Conservation (phyloP, 1,140 invertebrate species). For the Colletes gigas region DNA sequence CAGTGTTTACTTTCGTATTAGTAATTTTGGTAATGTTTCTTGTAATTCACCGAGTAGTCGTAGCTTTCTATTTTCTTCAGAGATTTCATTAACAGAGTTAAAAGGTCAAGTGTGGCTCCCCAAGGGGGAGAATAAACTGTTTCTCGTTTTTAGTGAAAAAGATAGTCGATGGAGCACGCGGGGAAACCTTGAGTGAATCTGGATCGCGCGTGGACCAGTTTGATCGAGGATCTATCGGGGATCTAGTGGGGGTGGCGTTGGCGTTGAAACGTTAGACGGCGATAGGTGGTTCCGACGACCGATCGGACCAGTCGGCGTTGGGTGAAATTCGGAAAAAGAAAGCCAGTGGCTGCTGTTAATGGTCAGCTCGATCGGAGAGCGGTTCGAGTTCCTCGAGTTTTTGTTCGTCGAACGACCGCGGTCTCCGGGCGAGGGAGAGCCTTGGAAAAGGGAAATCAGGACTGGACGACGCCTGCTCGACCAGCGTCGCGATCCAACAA, state of each 20-base stretch:
- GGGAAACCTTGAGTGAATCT: too few species aligned
- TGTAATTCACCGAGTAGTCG: too few species aligned
- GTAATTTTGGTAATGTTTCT: too few species aligned
- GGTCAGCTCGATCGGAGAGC: conserved; percentile 27
- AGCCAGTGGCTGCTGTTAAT: conserved; percentile 31
- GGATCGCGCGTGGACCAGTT: too few species aligned
- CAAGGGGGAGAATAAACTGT: too few species aligned
- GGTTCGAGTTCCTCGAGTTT: conserved; percentile 36
- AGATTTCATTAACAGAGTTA: too few species aligned
- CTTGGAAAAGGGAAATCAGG: conserved; percentile 59
- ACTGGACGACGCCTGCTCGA: not conserved
- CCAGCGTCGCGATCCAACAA: too few species aligned
- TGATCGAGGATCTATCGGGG: not conserved
- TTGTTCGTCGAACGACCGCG: conserved; percentile 10
- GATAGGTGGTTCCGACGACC: not conserved
- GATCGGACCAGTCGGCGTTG: conserved; percentile 40
- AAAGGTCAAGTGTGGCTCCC: too few species aligned
- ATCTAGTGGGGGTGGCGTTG: conserved; percentile 8
- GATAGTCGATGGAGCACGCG: too few species aligned
- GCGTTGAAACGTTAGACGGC: not conserved
- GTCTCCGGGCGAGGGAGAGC: conserved; percentile 20
- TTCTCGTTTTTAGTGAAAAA: too few species aligned
- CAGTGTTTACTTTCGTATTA: too few species aligned
- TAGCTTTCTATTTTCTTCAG: too few species aligned
- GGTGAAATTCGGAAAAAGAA: conserved; percentile 64